Conservation (phyloP, 1,140 invertebrate species). For the Trichoplusia ni region DNA sequence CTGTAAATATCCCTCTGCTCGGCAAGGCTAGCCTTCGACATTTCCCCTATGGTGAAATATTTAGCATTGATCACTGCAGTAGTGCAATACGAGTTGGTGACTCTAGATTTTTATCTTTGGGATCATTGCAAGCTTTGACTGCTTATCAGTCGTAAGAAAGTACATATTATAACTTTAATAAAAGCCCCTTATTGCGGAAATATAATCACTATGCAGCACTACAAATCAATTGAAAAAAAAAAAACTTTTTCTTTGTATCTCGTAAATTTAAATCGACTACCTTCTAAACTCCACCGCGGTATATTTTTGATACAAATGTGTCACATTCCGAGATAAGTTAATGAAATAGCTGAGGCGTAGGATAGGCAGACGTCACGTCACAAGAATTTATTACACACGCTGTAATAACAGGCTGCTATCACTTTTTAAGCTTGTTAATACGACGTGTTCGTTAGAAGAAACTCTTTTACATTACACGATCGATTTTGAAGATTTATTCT, state of each 20-base stretch:
- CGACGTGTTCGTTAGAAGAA: background rate
- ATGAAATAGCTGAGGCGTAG: slow-evolving; percentile 2
- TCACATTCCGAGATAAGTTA: background rate
- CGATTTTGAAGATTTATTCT: background rate
- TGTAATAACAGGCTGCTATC: background rate
- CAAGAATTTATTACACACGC: slow-evolving; percentile 16
- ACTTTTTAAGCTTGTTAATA: slow-evolving; percentile 1
- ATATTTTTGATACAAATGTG: background rate
- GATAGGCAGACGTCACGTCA: slow-evolving; percentile 23
- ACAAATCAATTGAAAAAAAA: no score
- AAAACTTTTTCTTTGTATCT: background rate
- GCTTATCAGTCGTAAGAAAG: no score
- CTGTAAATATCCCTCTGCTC: no score
- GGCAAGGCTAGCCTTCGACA: no score
- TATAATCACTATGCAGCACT: no score
- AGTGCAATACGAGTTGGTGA: no score
- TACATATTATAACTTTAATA: no score
- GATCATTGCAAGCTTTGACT: no score
- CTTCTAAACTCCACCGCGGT: background rate
- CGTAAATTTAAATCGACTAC: background rate
- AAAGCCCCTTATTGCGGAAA: no score
- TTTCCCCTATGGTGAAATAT: no score
- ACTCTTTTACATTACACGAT: background rate
- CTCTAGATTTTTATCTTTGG: no score
- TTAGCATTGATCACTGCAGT: no score